Evolutionary conservation across 2,888 invertebrate genomes (phyloP).

Genomic region (Cybosia mesomella): DNA sequence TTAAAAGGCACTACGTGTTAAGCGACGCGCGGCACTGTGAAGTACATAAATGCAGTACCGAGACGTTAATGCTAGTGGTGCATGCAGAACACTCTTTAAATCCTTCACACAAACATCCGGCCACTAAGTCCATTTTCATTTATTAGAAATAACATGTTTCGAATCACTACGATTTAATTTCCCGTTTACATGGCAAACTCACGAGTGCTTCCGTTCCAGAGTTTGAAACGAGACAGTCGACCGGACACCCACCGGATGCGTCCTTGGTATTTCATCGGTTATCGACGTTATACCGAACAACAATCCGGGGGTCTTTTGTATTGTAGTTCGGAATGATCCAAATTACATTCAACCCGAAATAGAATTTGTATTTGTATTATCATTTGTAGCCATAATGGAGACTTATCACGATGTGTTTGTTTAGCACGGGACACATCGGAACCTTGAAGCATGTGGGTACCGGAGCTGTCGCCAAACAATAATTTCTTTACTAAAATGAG

Average conservation of each 20-base stretch:
- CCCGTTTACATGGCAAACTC: slow-evolving; percentile 18
- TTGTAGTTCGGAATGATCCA: slow-evolving; percentile 1
- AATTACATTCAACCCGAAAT: slow-evolving; percentile 1
- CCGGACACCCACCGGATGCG: slow-evolving; percentile 14
- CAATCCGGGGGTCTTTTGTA: neutral
- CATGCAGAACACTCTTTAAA: neutral
- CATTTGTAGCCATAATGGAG: neutral
- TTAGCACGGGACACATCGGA: neutral
- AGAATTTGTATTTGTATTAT: slow-evolving; percentile 1
- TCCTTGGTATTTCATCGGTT: slow-evolving; percentile 8
- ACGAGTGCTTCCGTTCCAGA: slow-evolving; percentile 9
- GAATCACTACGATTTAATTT: slow-evolving; percentile 19
- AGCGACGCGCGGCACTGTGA: neutral
- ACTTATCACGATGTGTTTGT: neutral
- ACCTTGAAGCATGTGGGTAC: neutral
- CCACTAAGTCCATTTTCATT: neutral
- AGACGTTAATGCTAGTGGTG: neutral
- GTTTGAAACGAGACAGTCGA: slow-evolving; percentile 5
- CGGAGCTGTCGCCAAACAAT: too few relatives aligned
- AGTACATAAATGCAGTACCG: neutral
- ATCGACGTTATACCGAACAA: neutral
- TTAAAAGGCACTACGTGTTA: too few relatives aligned
- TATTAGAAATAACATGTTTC: neutral
- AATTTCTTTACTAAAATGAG: too few relatives aligned
- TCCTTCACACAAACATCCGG: neutral